phyloP scores from a whole-genome alignment of 2,113 vertebrate genomes.

The Cyanistes caeruleus region DNA sequence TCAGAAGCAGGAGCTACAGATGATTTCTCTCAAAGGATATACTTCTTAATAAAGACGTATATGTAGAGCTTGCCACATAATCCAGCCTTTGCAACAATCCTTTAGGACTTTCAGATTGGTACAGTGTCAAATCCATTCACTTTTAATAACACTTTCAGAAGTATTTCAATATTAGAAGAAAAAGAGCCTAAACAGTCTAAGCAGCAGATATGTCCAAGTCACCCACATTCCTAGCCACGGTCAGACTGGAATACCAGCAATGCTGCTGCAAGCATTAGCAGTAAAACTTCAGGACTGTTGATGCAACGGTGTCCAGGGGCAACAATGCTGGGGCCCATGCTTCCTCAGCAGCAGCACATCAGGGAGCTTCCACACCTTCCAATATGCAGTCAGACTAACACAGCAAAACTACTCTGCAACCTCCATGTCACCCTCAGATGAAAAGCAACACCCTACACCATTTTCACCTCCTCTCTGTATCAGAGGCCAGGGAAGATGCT shows the following conservation, averaged over 20 bases:
- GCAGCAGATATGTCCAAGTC: not conserved
- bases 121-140: not conserved
- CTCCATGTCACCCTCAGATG: not conserved
- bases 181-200: not conserved
- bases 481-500: not conserved
- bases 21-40: not conserved
- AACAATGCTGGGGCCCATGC: slow-evolving; percentile 3
- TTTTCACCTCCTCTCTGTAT: not conserved
- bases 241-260: slow-evolving; percentile 14
- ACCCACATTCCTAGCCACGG: slow-evolving; percentile 2
- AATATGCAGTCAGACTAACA: not conserved
- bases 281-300: slow-evolving; percentile 45
- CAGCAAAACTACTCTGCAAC: not conserved
- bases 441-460: not conserved
- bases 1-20: not conserved
- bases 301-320: slow-evolving; percentile 48
- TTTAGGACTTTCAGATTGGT: not conserved
- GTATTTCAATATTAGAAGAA: not conserved
- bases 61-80: not conserved
- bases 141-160: not conserved
- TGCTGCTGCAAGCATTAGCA: not conserved
- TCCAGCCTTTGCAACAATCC: not conserved
- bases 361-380: not conserved
- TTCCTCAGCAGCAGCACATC: slow-evolving; percentile 3
- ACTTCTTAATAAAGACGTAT: not conserved